Conservation (phyloP, 1,140 invertebrate species). For the Micrasema longulum region DNA sequence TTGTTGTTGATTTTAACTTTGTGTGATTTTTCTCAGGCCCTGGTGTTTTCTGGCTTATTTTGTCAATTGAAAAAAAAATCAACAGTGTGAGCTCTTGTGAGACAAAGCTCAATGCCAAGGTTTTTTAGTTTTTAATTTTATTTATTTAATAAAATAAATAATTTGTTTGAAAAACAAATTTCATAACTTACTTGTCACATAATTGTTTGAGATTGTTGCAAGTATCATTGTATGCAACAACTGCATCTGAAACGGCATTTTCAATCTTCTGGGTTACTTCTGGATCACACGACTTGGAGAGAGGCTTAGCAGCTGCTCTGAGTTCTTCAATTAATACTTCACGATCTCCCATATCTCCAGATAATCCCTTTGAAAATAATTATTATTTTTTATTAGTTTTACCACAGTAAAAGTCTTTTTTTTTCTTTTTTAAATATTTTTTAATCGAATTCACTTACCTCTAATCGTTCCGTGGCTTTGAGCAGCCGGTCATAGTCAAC, state of each 20-base stretch:
- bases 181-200: constrained; percentile 72
- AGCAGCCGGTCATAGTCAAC: constrained; percentile 83
- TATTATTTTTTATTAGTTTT: not conserved
- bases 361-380: constrained; percentile 65
- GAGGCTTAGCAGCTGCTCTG: constrained; percentile 74
- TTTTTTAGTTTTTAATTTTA: too few species aligned
- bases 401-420: too few species aligned
- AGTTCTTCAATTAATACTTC: constrained; percentile 79
- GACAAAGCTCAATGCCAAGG: too few species aligned
- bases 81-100: too few species aligned
- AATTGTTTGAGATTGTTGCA: constrained; percentile 78
- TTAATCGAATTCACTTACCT: constrained; percentile 74
- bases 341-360: constrained; percentile 73
- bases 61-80: too few species aligned
- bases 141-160: too few species aligned
- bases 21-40: too few species aligned
- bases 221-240: constrained; percentile 81
- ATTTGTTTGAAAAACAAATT: too few species aligned
- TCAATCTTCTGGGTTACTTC: constrained; percentile 77
- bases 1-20: too few species aligned
- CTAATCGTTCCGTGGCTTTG: constrained; percentile 83
- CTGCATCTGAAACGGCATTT: constrained; percentile 78
- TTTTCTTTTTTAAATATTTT: too few species aligned
- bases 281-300: constrained; percentile 75
- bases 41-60: too few species aligned